Evolutionary conservation across 2,113 vertebrate species (phyloP).

Genomic region (Saguinus midas): DNA sequence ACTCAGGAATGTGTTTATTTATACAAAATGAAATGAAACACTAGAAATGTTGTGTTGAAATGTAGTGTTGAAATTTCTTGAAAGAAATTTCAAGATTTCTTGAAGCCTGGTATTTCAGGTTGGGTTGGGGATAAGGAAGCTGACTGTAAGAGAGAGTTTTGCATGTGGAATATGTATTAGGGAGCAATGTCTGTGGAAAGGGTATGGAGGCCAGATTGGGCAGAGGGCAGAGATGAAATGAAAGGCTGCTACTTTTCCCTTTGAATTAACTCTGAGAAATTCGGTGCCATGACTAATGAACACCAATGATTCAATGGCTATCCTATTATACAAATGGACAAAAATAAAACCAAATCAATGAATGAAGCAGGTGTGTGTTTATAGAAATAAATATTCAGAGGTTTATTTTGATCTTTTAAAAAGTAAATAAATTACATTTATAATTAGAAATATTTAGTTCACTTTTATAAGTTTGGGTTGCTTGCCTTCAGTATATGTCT

Average conservation of each 20-base stretch:
- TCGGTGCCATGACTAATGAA: neutral
- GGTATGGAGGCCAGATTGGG: neutral
- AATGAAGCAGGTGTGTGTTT: neutral
- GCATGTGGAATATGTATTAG: neutral
- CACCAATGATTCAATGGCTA: neutral
- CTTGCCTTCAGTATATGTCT: neutral
- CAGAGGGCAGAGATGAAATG: neutral
- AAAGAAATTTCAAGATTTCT: neutral
- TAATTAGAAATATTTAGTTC: neutral
- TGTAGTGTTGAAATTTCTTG: too few relatives aligned
- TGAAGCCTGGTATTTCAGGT: neutral
- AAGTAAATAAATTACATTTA: neutral
- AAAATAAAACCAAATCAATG: conserved; percentile 64
- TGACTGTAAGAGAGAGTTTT: neutral
- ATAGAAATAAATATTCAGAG: neutral
- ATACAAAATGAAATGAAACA: too few relatives aligned
- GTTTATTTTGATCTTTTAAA: conserved; percentile 33
- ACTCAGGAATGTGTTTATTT: neutral
- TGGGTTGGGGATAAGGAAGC: neutral
- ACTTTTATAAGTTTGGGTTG: neutral
- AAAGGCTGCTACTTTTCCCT: neutral
- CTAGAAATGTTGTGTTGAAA: too few relatives aligned
- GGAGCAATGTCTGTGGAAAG: neutral
- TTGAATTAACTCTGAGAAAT: conserved; percentile 30
- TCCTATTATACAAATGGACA: conserved; percentile 47